A percentile compares a stretch with the other conserved stretches of the same genome.
phyloP scores from a whole-genome alignment of 1,140 invertebrate species.

The Scaptomyza montana region DNA sequence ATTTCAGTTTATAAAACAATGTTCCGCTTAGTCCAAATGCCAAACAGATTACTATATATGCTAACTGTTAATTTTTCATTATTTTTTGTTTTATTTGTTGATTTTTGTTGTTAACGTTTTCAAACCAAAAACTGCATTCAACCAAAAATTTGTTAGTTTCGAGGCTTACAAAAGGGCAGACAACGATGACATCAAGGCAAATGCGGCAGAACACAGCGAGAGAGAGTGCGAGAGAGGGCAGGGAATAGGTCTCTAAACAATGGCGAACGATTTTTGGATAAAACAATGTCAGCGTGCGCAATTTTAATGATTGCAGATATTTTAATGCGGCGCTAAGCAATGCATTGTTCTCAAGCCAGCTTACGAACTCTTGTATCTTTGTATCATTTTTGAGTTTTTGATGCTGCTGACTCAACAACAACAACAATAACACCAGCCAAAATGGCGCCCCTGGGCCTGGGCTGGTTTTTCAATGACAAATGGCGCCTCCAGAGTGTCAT shows the following conservation, averaged over 20 bases:
- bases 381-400: constrained; percentile 30
- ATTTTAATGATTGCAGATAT: constrained; percentile 82
- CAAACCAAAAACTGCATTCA: constrained; percentile 12
- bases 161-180: constrained; percentile 52
- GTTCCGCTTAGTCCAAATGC: too few species aligned
- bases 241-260: constrained; percentile 60
- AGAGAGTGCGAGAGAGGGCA: too few species aligned
- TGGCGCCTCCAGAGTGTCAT: constrained; percentile 9
- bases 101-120: too few species aligned
- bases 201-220: constrained; percentile 30
- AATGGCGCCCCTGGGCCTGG: background rate
- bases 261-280: constrained; percentile 48
- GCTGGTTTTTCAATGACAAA: constrained; percentile 8
- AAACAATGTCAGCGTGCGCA: constrained; percentile 80
- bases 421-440: background rate
- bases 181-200: constrained; percentile 48
- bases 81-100: too few species aligned
- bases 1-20: too few species aligned
- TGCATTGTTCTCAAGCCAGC: constrained; percentile 68
- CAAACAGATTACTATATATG: background rate
- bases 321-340: constrained; percentile 76
- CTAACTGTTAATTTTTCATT: background rate
- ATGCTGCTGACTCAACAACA: background rate
- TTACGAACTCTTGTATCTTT: constrained; percentile 32
- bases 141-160: constrained; percentile 60